phyloP scores from a whole-genome alignment of 1,140 invertebrate genomes.

The Nasonia longicornis region DNA sequence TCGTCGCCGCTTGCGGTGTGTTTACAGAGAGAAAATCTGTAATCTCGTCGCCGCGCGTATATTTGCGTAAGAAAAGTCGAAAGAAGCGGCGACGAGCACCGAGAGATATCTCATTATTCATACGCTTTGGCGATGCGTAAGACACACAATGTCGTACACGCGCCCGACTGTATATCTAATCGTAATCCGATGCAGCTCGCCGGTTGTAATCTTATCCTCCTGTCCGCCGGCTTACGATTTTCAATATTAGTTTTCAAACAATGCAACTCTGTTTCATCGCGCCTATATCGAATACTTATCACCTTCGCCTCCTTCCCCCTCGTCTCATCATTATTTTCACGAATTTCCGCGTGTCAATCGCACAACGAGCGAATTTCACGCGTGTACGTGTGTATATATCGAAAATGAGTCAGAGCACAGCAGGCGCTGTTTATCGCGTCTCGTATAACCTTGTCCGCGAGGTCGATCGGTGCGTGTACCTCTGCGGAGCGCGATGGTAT shows the following conservation, averaged over 20 bases:
- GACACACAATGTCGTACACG: background rate
- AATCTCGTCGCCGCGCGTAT: background rate
- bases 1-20: background rate
- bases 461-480: background rate
- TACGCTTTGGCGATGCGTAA: background rate
- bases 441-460: background rate
- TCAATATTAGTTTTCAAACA: constrained; percentile 41
- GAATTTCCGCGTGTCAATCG: no score
- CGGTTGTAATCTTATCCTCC: constrained; percentile 10
- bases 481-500: background rate
- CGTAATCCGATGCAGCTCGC: constrained; percentile 2
- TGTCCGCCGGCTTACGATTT: background rate
- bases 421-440: background rate
- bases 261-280: background rate
- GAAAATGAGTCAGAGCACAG: background rate
- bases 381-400: background rate
- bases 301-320: background rate
- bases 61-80: background rate
- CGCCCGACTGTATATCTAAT: constrained; percentile 2
- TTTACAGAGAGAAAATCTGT: background rate
- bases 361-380: background rate
- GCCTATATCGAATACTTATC: constrained; percentile 29
- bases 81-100: background rate
- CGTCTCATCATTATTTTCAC: background rate
- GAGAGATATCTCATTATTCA: background rate